These are phyloP conservation scores for Perognathus longimembris DNA, from an alignment of 2,113 vertebrate genomes.

Conservation along the genomic window DNA sequence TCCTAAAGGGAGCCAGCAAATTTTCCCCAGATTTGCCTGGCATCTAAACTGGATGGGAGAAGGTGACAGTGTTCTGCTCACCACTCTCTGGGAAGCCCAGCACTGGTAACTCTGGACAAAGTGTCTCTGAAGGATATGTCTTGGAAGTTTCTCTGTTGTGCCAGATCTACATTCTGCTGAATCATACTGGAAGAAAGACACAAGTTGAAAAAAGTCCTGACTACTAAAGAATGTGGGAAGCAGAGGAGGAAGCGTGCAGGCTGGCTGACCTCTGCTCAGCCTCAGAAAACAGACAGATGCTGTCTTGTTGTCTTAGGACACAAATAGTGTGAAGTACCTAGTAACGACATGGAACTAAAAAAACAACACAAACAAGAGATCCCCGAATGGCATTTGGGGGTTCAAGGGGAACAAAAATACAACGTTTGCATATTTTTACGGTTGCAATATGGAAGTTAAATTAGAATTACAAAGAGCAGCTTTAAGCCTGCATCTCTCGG, in stretches of 20 bases:
- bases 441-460: neutral
- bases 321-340: neutral
- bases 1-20: neutral
- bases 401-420: neutral
- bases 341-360: neutral
- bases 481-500: neutral
- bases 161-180: neutral
- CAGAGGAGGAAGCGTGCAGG: slow-evolving; percentile 49
- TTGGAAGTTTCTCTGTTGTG: neutral
- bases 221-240: slow-evolving; percentile 22
- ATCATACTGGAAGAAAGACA: neutral
- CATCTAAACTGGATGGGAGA: neutral
- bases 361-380: neutral
- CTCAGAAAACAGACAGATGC: neutral
- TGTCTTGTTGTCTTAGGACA: neutral
- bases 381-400: neutral
- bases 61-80: neutral
- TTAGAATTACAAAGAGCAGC: slow-evolving; percentile 68
- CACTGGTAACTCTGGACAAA: neutral
- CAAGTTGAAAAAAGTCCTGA: slow-evolving; percentile 11
- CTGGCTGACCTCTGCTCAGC: neutral
- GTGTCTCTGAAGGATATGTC: neutral
- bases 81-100: neutral
- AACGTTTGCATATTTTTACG: slow-evolving; percentile 57
- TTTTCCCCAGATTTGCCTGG: neutral